Base-by-base conservation (phyloP, 2,888 invertebrate genomes). In the Habrosyne pyritoides region DNA sequence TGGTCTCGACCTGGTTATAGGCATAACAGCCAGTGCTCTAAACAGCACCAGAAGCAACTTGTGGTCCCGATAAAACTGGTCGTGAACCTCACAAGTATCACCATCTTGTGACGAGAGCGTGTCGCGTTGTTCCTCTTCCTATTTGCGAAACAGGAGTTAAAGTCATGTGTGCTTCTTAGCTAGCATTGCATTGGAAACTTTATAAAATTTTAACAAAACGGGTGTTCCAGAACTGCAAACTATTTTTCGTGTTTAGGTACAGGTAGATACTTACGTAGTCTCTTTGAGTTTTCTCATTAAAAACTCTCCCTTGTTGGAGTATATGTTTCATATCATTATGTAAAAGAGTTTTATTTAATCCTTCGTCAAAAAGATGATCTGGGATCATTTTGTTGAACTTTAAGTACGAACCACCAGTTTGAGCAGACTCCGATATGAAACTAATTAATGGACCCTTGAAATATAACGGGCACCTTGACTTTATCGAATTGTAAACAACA, bases 61-160 rank as follows among this genome's bases (percentile, higher is more conserved):
- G 71, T 95, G 95, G 72, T 95, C 95, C 52, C 94, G 89, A 69
- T 95, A 95, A 83, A 95, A 95, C 75, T 94, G 94, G 72, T 95
- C 95, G 73, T 95, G 94, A 46, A 90, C 86, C 74, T 95, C 95
- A 46, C 94, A 93, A 5, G 93, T 93, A 67, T 93, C 88, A 3
- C 94, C 94, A 80, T 95, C 93, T 61, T 93, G 89, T 0, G 94
- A 93, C 53, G 93, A 93, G 10, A 95, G 76, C 71, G 86, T 71
- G 42, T 93, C 89, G 48, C 95, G 87, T 61, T 89, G 88, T 46
- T 91, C 91, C 67, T 88, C 85, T 61, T 92, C 91, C 92, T 92
- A 59, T 48, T 42, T 18, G 6, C 14, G 42, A 18, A 42, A 8
- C 8, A 42, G 18, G 33, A 33, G 8, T 6, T 30, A 12, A 12